Evolutionary conservation across 2,888 invertebrate species (phyloP).

Genomic region (Ditula angustiorana): DNA sequence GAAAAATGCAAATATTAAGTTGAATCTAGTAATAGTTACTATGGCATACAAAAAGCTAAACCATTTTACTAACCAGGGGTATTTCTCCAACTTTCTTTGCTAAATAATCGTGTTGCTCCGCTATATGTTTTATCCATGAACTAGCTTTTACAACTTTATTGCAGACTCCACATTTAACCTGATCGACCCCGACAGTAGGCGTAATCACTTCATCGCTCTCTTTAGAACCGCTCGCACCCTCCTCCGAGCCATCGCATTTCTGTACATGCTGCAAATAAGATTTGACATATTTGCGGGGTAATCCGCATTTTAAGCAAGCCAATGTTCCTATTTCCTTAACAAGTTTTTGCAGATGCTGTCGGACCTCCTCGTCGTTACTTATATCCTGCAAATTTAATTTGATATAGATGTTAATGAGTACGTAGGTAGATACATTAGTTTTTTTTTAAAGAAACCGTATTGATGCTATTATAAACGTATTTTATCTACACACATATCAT

Average conservation of each 20-base stretch:
- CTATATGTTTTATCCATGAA: conserved; percentile 48
- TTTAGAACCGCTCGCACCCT: not conserved
- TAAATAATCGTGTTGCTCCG: conserved; percentile 48
- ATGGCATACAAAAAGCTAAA: not conserved
- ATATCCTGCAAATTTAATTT: conserved; percentile 52
- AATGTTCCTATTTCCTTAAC: conserved; percentile 47
- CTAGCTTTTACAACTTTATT: conserved; percentile 18
- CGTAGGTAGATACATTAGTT: too few relatives aligned
- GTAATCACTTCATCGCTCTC: not conserved
- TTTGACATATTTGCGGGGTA: conserved; percentile 43
- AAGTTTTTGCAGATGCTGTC: conserved; percentile 51
- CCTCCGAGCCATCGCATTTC: conserved; percentile 23
- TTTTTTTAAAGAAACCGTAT: too few relatives aligned
- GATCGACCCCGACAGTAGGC: not conserved
- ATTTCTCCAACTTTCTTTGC: conserved; percentile 48
- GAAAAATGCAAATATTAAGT: not conserved
- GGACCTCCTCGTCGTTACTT: conserved; percentile 45
- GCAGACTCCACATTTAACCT: conserved; percentile 49
- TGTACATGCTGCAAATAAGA: conserved; percentile 40
- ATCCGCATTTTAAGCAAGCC: conserved; percentile 55
- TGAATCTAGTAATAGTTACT: not conserved
- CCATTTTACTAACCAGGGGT: conserved; percentile 45
- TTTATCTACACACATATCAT: too few relatives aligned
- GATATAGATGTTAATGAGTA: not conserved
- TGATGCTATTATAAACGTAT: too few relatives aligned